Evolutionary conservation across 2,797 vertebrate genomes (phyloP).

Genomic region (Peromyscus attwateri): DNA sequence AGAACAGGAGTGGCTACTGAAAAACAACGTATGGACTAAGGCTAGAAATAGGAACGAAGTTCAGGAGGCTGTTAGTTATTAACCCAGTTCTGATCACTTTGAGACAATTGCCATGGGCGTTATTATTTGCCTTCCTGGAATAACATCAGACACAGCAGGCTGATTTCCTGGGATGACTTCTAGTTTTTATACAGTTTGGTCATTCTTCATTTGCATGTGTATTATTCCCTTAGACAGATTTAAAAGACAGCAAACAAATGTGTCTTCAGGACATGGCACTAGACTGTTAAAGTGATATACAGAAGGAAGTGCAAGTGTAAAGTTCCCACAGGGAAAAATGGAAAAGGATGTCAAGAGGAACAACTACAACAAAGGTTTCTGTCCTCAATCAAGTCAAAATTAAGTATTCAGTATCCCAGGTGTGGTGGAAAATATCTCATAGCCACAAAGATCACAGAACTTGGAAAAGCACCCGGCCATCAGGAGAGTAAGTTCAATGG

Average conservation of each 20-base stretch:
- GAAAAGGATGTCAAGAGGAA: not conserved
- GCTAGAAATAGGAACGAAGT: not conserved
- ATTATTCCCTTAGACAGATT: not conserved
- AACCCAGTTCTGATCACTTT: not conserved
- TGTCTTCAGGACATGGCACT: not conserved
- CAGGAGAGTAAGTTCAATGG: not conserved
- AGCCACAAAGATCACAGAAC: not conserved
- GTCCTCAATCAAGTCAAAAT: not conserved
- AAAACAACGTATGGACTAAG: not conserved
- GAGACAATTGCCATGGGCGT: not conserved
- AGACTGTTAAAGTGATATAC: not conserved
- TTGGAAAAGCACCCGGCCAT: not conserved
- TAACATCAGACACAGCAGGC: not conserved
- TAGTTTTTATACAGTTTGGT: not conserved
- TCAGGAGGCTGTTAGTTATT: not conserved
- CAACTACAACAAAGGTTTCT: not conserved
- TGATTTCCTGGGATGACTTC: not conserved
- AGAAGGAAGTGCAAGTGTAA: not conserved
- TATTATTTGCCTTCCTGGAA: not conserved
- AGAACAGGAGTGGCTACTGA: not conserved
- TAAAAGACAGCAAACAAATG: not conserved
- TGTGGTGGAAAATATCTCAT: not conserved
- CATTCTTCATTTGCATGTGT: not conserved
- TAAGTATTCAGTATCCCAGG: not conserved
- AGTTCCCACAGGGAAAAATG: not conserved